Base-by-base conservation (phyloP, 1,140 invertebrate genomes). In the Oscheius sp. region DNA sequence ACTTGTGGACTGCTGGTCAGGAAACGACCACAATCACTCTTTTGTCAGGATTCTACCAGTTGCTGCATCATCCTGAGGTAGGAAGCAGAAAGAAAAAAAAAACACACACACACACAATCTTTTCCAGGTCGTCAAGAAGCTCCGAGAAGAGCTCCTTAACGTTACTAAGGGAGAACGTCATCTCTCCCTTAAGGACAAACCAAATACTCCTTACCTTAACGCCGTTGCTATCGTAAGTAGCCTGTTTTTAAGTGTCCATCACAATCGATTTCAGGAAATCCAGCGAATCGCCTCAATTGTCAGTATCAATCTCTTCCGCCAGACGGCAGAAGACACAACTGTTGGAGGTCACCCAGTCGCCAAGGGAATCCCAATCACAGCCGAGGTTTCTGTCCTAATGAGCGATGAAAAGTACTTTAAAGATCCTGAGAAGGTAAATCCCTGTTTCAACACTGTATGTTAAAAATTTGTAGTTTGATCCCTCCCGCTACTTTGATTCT, bases 201-300 rank as follows among this genome's bases (percentile, higher is more conserved):
- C 52, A 0, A 35, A 68, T 28, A 42, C 67, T 29, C 72, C 32
- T 23, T 74, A 74, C 18, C 49, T 65, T 0, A 46, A 62, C n/a
- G 72, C 72, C 46, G 32, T 15, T 3, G 32, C 62, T 31, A 68
- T 34, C 10, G 66, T 68, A n/a, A 66, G 61, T 7, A 63, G 61
- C 4, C 3, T n/a, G n/a, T n/a, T n/a, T n/a, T n/a, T n/a, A n/a
- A n/a, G n/a, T n/a, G n/a, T n/a, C n/a, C n/a, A n/a, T n/a, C n/a
- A n/a, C n/a, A n/a, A n/a, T n/a, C n/a, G n/a, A n/a, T n/a, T n/a
- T n/a, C 52, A 34, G 26, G 73, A 75, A 36, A 65, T 72, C 38
- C 73, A 75, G 46, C 7, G 73, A 7, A 58, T 55, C 20, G 68
- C 73, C 26, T 55, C 59, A 18, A 75, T 75, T 35, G n/a, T 75